Conservation (phyloP, 2,888 invertebrate genomes). For the Chouioia cunea region DNA sequence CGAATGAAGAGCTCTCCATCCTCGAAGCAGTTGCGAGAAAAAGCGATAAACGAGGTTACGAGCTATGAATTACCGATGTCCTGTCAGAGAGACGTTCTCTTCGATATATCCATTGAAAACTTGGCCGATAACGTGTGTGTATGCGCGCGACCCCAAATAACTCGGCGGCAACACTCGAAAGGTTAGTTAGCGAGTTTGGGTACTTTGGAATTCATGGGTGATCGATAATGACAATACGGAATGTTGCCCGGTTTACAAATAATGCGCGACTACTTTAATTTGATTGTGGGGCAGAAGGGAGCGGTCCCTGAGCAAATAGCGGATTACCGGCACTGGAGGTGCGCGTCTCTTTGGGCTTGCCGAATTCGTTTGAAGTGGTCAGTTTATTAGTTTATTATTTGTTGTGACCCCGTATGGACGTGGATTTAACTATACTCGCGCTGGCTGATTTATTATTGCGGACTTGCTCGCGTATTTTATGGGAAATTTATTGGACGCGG, state of each 20-base stretch:
- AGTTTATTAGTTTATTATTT: not conserved
- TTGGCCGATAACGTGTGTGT: constrained; percentile 51
- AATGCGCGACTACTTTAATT: constrained; percentile 35
- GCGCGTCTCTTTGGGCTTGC: no score
- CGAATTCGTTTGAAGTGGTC: no score
- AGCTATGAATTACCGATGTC: no score
- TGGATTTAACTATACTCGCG: not conserved
- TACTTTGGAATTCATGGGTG: constrained; percentile 11
- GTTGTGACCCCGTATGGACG: not conserved
- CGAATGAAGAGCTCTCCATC: no score
- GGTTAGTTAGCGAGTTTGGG: constrained; percentile 28
- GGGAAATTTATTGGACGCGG: no score
- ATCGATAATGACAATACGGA: constrained; percentile 38
- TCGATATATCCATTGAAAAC: constrained; percentile 32
- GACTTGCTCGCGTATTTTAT: constrained; percentile 12
- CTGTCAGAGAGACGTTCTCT: constrained; percentile 43
- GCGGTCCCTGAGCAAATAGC: not conserved
- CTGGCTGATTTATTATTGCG: no score
- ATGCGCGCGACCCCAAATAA: constrained; percentile 49
- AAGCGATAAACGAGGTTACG: no score
- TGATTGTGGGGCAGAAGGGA: constrained; percentile 3
- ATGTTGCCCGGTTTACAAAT: constrained; percentile 30
- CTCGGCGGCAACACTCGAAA: constrained; percentile 7
- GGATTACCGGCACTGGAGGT: no score
- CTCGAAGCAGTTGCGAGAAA: no score